These are phyloP conservation scores for Sympetrum striolatum DNA, from an alignment of 2,888 invertebrate species.

Conservation along the genomic window DNA sequence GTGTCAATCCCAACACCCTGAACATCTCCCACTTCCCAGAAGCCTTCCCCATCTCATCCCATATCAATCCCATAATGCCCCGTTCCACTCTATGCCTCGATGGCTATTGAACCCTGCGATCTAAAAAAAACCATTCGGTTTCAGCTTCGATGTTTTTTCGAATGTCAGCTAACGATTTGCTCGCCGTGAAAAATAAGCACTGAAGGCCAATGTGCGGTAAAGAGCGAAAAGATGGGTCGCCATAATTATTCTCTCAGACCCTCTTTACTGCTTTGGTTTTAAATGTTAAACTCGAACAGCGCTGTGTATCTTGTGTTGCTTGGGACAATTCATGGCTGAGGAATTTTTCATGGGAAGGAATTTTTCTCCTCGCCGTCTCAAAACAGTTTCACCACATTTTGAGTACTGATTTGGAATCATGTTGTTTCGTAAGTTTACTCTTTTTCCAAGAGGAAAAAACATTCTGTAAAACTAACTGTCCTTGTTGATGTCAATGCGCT, in stretches of 20 bases:
- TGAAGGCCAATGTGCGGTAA: not conserved
- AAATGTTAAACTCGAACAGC: not conserved
- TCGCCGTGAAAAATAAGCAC: not conserved
- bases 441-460: no score
- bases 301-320: not conserved
- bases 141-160: not conserved
- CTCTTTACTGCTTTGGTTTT: not conserved
- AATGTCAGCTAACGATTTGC: not conserved
- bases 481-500: no score
- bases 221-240: not conserved
- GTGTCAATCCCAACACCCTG: conserved; percentile 41
- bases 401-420: no score
- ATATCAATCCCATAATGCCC: not conserved
- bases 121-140: not conserved
- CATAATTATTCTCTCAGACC: not conserved
- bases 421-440: no score
- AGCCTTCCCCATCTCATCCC: not conserved
- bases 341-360: not conserved
- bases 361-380: not conserved
- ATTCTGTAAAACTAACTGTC: no score
- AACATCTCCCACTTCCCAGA: not conserved
- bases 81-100: conserved; percentile 1
- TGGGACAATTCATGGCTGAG: not conserved
- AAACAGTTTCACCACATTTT: not conserved
- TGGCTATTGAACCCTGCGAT: conserved; percentile 9